Evolutionary conservation across 1,140 invertebrate species (phyloP), one percentile per base, ranked within the genome.

Genomic region (Ostrea edulis): DNA sequence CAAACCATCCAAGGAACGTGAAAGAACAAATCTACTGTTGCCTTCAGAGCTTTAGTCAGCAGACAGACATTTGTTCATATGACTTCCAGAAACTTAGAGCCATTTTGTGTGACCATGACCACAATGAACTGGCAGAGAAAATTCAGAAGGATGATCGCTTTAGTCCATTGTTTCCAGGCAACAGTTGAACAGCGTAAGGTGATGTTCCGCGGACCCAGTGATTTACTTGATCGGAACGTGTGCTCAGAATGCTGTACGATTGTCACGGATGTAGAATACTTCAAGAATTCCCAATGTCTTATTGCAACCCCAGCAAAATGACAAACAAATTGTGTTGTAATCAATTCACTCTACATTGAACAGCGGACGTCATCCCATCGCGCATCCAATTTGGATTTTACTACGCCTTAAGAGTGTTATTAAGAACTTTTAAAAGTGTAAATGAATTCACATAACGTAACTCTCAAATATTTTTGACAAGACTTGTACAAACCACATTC

Each of bases 11-110:
- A 0, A 22, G 68, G 68, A 77, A 77, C 25, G 68, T 77, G 25
- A 14, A 25, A 25, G 68, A 77, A 77, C 68, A 77, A 12, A 77
- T 77, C 3, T 77, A 77, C 68, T 77, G 68, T 25, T 77, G 68
- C 29, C 68, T 77, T 25, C 22, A 29, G 9, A 77, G 25, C 8
- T 77, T 77, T 25, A 77, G 68, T 35, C 68, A 77, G 25, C 68
- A 35, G 9, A 77, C 68, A 11, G 68, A 77, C 11, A 8, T 77
- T 25, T 77, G 68, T 35, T 35, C 68, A 3, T 77, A 29, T 77
- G 68, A 77, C 17, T 25, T 77, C 14, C 68, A 77, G 68, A 77
- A 29, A 17, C 68, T 77, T 0, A 14, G 12, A 11, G 8, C 35
- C 68, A 77, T 77, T 35, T 35, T 77, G 25, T 29, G 68, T 77